phyloP scores from a whole-genome alignment of 2,888 invertebrate genomes.

The Papilio elwesi region DNA sequence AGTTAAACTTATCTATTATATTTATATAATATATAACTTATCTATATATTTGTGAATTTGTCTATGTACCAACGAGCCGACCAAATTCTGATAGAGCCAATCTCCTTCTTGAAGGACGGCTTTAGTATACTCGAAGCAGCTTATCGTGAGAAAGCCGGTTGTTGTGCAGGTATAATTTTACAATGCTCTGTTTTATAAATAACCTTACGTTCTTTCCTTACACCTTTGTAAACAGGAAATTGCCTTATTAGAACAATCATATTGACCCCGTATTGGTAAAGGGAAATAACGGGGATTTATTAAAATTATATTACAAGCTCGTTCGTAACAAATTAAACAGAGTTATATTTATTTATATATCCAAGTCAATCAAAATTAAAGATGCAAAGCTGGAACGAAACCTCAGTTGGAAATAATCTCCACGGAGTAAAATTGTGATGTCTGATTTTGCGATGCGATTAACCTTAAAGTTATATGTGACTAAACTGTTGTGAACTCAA shows the following conservation, averaged over 20 bases:
- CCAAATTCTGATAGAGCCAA: neutral
- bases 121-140: neutral
- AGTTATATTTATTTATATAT: neutral
- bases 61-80: too few species aligned
- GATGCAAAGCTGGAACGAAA: too few species aligned
- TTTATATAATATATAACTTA: too few species aligned
- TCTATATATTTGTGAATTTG: too few species aligned
- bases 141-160: neutral
- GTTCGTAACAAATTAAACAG: neutral
- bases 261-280: constrained; percentile 32
- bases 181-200: constrained; percentile 31
- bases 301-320: constrained; percentile 15
- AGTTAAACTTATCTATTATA: too few species aligned
- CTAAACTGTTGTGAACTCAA: too few species aligned
- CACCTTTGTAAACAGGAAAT: constrained; percentile 36
- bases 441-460: too few species aligned
- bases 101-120: neutral
- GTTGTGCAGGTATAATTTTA: constrained; percentile 4
- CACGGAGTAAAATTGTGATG: too few species aligned
- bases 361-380: neutral
- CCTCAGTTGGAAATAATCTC: too few species aligned
- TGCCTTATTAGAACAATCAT: constrained; percentile 35
- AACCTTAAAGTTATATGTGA: too few species aligned
- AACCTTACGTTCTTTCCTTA: constrained; percentile 34
- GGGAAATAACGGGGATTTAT: constrained; percentile 32